Evolutionary conservation across 2,888 invertebrate species (phyloP).

Genomic region (Pollenia labialis): DNA sequence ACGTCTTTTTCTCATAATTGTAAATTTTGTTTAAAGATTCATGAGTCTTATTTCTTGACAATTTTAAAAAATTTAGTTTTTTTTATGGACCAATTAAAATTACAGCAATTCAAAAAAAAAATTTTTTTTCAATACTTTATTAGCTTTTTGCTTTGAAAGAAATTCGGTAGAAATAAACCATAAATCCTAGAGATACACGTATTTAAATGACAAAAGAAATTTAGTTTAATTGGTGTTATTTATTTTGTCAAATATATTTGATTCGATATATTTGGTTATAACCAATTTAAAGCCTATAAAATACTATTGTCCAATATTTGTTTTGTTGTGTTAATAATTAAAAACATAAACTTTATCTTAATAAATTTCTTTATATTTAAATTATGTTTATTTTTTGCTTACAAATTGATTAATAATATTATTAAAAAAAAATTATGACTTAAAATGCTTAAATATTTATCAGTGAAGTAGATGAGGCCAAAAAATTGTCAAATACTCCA

Average conservation of each 20-base stretch:
- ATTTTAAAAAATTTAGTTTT: too few species aligned
- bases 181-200: not conserved
- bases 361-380: not conserved
- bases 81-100: too few species aligned
- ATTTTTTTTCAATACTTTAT: not conserved
- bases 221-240: constrained; percentile 13
- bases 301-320: not conserved
- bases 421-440: not conserved
- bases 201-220: constrained; percentile 39
- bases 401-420: constrained; percentile 29
- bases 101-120: not conserved
- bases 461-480: too few species aligned
- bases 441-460: too few species aligned
- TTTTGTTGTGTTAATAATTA: not conserved
- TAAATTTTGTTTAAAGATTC: too few species aligned
- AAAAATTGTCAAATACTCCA: too few species aligned
- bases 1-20: too few species aligned
- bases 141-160: not conserved
- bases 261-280: too few species aligned
- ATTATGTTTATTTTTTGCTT: not conserved
- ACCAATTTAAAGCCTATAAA: constrained; percentile 1
- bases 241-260: not conserved
- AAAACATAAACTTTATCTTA: not conserved
- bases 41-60: too few species aligned
- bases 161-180: not conserved